Percentiles rank a stretch among this genome's conserved stretches.
Evolutionary conservation across 2,888 invertebrate genomes (phyloP).

Genomic region (Tribolium freemani): DNA sequence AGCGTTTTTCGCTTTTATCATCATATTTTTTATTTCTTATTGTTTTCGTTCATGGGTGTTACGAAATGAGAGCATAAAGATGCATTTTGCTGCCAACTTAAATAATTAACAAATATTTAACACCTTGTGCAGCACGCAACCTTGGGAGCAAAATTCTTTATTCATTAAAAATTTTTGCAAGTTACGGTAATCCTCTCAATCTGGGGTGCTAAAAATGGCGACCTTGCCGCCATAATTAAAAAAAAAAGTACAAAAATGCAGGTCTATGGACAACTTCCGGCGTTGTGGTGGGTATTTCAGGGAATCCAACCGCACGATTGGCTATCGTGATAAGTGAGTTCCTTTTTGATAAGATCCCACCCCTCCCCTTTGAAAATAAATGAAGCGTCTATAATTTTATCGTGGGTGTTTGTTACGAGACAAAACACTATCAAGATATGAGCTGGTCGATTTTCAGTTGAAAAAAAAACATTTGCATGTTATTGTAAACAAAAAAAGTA

Average conservation of each 20-base stretch:
- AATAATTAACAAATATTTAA: not conserved
- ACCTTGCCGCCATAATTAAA: not conserved
- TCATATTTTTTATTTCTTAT: not conserved
- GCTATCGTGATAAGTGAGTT: not conserved
- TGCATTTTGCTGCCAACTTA: not conserved
- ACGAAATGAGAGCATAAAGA: not conserved
- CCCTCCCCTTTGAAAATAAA: not conserved
- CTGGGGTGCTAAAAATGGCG: not conserved
- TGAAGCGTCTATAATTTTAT: not conserved
- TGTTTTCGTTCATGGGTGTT: not conserved
- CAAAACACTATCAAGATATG: slow-evolving; percentile 6
- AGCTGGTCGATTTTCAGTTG: not conserved
- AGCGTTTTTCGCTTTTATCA: no score
- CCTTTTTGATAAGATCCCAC: not conserved
- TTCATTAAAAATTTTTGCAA: not conserved
- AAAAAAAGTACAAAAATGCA: not conserved
- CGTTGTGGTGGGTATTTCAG: not conserved
- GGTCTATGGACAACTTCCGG: not conserved
- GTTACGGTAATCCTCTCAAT: not conserved
- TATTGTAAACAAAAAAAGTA: slow-evolving; percentile 24
- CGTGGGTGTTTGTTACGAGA: not conserved
- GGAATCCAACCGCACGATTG: not conserved
- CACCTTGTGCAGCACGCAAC: not conserved
- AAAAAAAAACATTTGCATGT: slow-evolving; percentile 17
- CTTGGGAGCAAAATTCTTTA: not conserved